phyloP scores from a whole-genome alignment of 1,140 invertebrate genomes.

The Drosophila kepulauana region DNA sequence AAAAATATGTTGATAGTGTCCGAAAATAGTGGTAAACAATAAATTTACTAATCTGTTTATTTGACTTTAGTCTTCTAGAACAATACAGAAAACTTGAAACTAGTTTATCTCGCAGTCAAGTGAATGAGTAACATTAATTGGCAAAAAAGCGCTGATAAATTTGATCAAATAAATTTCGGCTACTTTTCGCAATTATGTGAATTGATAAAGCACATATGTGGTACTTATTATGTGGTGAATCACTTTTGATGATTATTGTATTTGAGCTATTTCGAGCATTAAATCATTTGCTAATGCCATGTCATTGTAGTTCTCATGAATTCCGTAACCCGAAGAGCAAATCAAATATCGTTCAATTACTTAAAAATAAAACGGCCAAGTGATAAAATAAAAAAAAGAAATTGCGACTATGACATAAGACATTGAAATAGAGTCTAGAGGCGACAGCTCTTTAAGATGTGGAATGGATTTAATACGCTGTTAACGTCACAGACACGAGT shows the following conservation, averaged over 20 bases:
- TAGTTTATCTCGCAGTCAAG: neutral
- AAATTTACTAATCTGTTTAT: no score
- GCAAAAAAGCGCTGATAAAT: neutral
- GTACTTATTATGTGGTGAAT: neutral
- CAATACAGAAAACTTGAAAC: neutral
- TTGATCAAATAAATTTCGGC: neutral
- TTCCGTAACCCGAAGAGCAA: neutral
- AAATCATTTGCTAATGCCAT: neutral
- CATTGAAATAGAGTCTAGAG: neutral
- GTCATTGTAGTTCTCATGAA: conserved; percentile 1
- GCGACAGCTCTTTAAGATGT: neutral
- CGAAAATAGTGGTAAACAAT: no score
- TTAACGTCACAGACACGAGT: conserved; percentile 10
- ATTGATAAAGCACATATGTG: neutral
- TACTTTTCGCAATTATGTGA: neutral
- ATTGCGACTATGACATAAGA: neutral
- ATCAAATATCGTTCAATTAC: conserved; percentile 6
- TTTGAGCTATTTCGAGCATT: neutral
- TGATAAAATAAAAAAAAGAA: neutral
- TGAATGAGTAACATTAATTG: neutral
- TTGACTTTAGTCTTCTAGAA: neutral
- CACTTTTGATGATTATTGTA: neutral
- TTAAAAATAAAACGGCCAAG: neutral
- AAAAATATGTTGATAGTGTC: no score
- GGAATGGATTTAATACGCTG: conserved; percentile 8